Evolutionary conservation across 2,888 invertebrate species (phyloP).

Genomic region (Amblyteles armatorius): DNA sequence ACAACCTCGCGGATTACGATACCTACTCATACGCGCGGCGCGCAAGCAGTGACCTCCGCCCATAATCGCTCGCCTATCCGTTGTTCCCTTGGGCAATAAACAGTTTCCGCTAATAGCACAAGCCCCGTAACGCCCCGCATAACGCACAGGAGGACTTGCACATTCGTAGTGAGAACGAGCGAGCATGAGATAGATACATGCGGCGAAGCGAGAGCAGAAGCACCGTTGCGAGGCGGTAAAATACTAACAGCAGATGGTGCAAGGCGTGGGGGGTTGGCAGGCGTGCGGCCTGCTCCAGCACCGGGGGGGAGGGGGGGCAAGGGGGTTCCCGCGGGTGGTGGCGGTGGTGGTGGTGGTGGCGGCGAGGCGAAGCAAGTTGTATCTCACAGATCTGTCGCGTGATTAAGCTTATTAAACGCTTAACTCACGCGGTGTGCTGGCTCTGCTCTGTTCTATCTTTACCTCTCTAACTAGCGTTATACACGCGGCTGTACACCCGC

Average conservation of each 20-base stretch:
- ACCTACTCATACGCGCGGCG: conserved; percentile 29
- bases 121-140: conserved; percentile 62
- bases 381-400: conserved; percentile 85
- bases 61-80: conserved; percentile 66
- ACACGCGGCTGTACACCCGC: conserved; percentile 35
- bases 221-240: conserved; percentile 78
- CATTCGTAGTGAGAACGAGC: conserved; percentile 64
- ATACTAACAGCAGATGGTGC: conserved; percentile 85
- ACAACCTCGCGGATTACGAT: conserved; percentile 6
- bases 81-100: conserved; percentile 81
- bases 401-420: conserved; percentile 85
- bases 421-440: conserved; percentile 82
- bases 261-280: conserved; percentile 70
- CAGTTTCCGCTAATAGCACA: conserved; percentile 81
- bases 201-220: conserved; percentile 68
- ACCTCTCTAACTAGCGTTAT: conserved; percentile 62
- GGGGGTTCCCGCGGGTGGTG: conserved; percentile 53
- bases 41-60: conserved; percentile 63
- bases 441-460: conserved; percentile 73
- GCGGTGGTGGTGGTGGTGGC: conserved; percentile 66
- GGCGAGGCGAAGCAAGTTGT: conserved; percentile 84
- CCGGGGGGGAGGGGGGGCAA: conserved; percentile 56
- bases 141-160: conserved; percentile 66
- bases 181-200: conserved; percentile 41
- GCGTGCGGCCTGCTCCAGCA: conserved; percentile 58